phyloP scores from a whole-genome alignment of 1,140 invertebrate species.

The Camponotus vicinus region DNA sequence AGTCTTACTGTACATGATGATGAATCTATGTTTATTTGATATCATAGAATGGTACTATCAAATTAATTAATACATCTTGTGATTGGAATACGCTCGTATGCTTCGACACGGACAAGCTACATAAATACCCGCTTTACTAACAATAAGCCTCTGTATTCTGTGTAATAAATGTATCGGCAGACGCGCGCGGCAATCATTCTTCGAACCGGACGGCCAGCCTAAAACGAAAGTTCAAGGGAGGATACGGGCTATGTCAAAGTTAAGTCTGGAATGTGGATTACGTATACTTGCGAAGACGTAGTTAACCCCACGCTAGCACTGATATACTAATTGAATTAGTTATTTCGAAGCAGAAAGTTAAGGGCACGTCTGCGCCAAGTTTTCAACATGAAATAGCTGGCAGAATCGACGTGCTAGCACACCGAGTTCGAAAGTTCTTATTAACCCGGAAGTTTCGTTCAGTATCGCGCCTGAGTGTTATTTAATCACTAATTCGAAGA shows the following conservation, averaged over 20 bases:
- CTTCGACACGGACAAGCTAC: neutral
- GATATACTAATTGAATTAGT: slow-evolving; percentile 78
- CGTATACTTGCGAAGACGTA: slow-evolving; percentile 70
- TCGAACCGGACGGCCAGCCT: slow-evolving; percentile 34
- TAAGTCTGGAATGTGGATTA: slow-evolving; percentile 71
- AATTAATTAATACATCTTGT: neutral
- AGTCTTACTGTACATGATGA: neutral
- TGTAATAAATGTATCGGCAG: slow-evolving; percentile 1
- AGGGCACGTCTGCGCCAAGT: slow-evolving; percentile 74
- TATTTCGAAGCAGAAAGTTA: slow-evolving; percentile 77
- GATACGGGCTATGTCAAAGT: slow-evolving; percentile 68
- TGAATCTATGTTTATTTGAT: neutral
- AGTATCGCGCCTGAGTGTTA: slow-evolving; percentile 71
- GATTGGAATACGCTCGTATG: too few relatives aligned
- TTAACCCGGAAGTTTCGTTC: slow-evolving; percentile 74
- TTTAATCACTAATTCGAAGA: slow-evolving; percentile 74
- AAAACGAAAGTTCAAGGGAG: slow-evolving; percentile 48
- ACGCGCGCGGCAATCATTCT: slow-evolving; percentile 40
- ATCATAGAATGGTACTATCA: too few relatives aligned
- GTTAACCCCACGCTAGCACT: slow-evolving; percentile 69
- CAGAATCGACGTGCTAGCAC: slow-evolving; percentile 73
- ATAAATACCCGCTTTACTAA: neutral
- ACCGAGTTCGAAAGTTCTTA: slow-evolving; percentile 68
- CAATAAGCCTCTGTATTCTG: neutral
- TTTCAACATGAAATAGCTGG: slow-evolving; percentile 76